Evolutionary conservation across 23 tunicate genomes (phyloP), one percentile per base, ranked within the genome.

Genomic region (Phallusia fumigata): DNA sequence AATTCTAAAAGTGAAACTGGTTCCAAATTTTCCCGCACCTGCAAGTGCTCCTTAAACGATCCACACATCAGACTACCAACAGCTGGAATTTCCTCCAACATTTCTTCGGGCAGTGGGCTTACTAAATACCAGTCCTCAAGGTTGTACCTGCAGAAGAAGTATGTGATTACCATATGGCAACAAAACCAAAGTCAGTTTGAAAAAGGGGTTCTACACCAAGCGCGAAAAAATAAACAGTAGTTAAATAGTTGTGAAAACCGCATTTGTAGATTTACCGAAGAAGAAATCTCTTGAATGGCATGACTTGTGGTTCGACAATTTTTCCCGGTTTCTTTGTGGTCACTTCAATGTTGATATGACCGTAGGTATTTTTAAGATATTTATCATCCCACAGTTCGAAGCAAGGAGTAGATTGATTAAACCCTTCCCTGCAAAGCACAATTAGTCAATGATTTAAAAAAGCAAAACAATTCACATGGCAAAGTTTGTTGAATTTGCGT

Each of bases 61-160:
- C 97, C 97, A 47, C 97, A 92, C 19, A 77, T 36, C 73, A 92
- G 58, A 15, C 83, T 53, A 12, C 79, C 31, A n/a, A 84, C 84
- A 16, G 76, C 64, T 33, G 87, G 86, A 31, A 92, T 84, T 75
- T 84, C 84, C 45, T 87, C 86, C 19, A 88, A 73, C 89, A 92
- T 92, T 65, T 87, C 92, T 18, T 87, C 92, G 11, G 97, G 97
- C 13, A 92, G 85, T 3, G 97, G 97, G 80, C 91, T 92, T 18
- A 92, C 97, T 1, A 92, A 88, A 65, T 92, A 92, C 97, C 97
- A 92, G 64, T 92, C 97, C 65, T 92, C 97, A 69, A 92, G 50
- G 36, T 87, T 92, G 75, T 92, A 92, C 65, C 97, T 92, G 80
- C 24, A 19, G 13, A 51, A 18, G 58, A 51, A 51, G n/a, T n/a